These are phyloP conservation scores for Calameuta idolon DNA, from an alignment of 2,888 invertebrate genomes.

Conservation along the genomic window DNA sequence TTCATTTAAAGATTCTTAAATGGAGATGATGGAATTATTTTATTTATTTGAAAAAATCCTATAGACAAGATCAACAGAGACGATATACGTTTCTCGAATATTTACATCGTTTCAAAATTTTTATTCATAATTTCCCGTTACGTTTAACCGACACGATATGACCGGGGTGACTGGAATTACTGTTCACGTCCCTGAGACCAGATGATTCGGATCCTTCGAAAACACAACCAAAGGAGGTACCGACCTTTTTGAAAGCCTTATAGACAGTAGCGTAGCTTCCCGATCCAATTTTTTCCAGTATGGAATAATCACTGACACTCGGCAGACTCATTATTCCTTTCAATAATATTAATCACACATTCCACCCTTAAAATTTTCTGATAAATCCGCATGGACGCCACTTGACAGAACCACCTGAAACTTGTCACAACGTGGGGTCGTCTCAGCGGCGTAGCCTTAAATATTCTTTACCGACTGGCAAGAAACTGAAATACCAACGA, in stretches of 20 bases:
- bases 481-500: not conserved
- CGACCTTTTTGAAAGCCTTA: constrained; percentile 80
- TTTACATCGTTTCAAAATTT: not conserved
- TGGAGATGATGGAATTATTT: not conserved
- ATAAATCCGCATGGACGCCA: not conserved
- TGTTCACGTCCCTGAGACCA: constrained; percentile 22
- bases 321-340: constrained; percentile 69
- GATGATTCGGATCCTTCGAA: constrained; percentile 21
- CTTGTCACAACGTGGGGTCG: not conserved
- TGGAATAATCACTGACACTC: constrained; percentile 76
- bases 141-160: not conserved
- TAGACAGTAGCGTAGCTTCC: constrained; percentile 89
- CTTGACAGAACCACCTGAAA: not conserved
- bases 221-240: constrained; percentile 21
- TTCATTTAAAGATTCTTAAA: not conserved
- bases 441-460: not conserved
- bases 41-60: not conserved
- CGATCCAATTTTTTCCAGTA: constrained; percentile 81
- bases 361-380: constrained; percentile 54
- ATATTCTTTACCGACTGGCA: not conserved
- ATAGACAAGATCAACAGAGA: not conserved
- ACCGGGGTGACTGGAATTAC: not conserved
- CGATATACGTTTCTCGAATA: not conserved
- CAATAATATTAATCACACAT: constrained; percentile 31
- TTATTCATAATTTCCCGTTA: not conserved